Evolutionary conservation across 2,888 invertebrate genomes (phyloP), one percentile per base, ranked within the genome.

Genomic region (Chymomyza procnemis): DNA sequence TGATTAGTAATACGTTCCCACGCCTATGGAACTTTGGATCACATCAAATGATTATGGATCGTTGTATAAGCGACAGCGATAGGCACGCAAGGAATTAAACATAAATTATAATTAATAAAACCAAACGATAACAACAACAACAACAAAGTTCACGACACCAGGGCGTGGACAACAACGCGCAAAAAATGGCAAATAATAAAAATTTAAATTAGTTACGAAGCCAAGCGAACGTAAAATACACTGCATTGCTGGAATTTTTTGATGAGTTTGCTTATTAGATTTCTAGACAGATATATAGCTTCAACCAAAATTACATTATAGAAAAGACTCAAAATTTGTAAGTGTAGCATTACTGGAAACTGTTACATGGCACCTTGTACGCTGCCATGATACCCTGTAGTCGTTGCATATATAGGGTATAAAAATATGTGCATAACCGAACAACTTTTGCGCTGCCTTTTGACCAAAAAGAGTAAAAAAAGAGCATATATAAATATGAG

Each of bases 101-200:
- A 80, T 82, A 79, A 82, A 82, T 79, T 85, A 82, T 79, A 82
- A 85, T 85, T 83, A 83, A 85, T 80, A 83, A 74, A 77, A 71
- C 75, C 26, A 26, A 26, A 26, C n/a, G 59, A 66, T 16, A 47
- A 14, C 21, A 47, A 46, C 63, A 63, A 67, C 77, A 21, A 19
- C 54, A 50, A 52, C 19, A 56, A 14, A 60, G 34, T 61, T 54
- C 19, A 61, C 71, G 69, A 75, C 75, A 65, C 68, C 77, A 71
- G 74, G 74, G 80, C 83, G 80, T 77, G 69, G 57, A 55, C 14
- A 30, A 59, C 48, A 62, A 59, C 21, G 3, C 16, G 19, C 14
- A 50, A n/a, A 50, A 50, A 50, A 16, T n/a, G 14, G 19, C 18
- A 50, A 47, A 47, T 14, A 6, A 16, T 47, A n/a, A 0, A 47